Conservation (phyloP, 2,797 vertebrate genomes). For the Halcyon smyrnensis region DNA sequence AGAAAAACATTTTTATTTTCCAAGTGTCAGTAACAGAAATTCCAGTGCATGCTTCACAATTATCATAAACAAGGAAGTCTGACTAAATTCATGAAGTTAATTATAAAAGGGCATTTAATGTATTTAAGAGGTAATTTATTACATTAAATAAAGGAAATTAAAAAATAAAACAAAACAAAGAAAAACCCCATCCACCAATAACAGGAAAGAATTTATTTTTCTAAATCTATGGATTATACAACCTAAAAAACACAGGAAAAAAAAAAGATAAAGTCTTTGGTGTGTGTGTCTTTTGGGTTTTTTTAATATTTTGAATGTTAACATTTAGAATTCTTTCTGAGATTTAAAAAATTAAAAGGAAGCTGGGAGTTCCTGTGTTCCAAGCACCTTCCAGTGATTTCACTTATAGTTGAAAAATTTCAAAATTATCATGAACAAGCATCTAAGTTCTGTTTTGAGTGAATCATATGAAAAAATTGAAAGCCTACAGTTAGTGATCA, state of each 20-base stretch:
- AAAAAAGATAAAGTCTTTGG: background rate
- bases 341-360: background rate
- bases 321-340: rapidly evolving
- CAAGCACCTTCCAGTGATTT: too few relatives aligned
- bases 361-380: background rate
- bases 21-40: background rate
- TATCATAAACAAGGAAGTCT: background rate
- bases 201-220: background rate
- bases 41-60: background rate
- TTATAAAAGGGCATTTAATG: background rate
- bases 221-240: background rate
- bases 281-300: too few relatives aligned
- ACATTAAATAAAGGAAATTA: background rate
- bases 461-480: background rate
- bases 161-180: background rate
- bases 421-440: too few relatives aligned
- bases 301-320: background rate
- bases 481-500: background rate
- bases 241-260: background rate
- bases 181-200: background rate
- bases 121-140: background rate
- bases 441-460: too few relatives aligned
- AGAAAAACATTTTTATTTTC: background rate
- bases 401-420: too few relatives aligned
- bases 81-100: background rate